Base-by-base conservation (phyloP, 2,888 invertebrate genomes). In the Aleiodes leptofemur region DNA sequence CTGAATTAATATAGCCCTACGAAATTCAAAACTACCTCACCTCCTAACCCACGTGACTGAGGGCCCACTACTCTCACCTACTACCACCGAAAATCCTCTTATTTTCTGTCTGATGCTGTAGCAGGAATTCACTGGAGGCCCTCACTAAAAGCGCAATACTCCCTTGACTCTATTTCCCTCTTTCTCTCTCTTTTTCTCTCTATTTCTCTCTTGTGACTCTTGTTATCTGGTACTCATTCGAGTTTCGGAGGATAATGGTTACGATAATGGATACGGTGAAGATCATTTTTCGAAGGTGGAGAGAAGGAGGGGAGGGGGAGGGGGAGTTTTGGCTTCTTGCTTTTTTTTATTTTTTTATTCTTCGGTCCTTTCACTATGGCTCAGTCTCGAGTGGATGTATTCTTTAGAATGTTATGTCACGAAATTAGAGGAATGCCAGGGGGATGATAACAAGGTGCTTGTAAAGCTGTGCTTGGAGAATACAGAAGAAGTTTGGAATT, bases 1-100 rank as follows among this genome's bases (percentile, higher is more conserved):
- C 84, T 86, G 86, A 87, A 88, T 88, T 87, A 87, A 88, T 88
- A 88, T 86, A 83, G 81, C 84, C 83, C 82, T 83, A 43, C 79
- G 73, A 79, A 48, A 79, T 77, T 76, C 72, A 76, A 57, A 76
- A 29, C 76, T 70, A 13, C 31, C 23, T 34, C 53, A 29, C 57
- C 38, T 16, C 57, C 43, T 9, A 43, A 38, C 72, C 61, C 76
- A 72, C 76, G 72, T 77, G 69, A 68, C 74, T 61, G 73, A 57
- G 53, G 34, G 34, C 14, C 76, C 76, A 68, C 48, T 56, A 23
- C 66, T 38, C 64, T 64, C 51, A 59, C 53, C 72, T 68, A 53
- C 69, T 76, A 66, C 73, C 73, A 70, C 71, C 66, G 61, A 43
- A 43, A 74, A 69, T 73, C 72, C 74, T 73, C 72, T 7, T 48